Evolutionary conservation across 2,797 vertebrate genomes (phyloP).

Genomic region (Halcyon leucocephala): DNA sequence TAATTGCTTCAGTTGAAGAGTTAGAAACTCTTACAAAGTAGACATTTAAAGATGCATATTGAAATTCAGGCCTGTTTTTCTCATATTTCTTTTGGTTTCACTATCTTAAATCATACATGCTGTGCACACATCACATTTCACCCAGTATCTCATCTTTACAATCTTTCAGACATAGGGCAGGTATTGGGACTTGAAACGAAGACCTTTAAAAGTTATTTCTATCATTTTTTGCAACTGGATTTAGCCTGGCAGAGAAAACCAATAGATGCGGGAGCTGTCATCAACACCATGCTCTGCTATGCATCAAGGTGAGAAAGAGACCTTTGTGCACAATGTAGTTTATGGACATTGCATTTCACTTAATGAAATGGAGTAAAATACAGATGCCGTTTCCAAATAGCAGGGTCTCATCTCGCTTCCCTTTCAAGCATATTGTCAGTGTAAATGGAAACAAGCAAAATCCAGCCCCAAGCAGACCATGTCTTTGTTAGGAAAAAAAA

Average conservation of each 20-base stretch:
- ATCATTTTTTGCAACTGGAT: constrained; percentile 46
- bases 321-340: constrained; percentile 35
- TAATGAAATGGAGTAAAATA: constrained; percentile 61
- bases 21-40: constrained; percentile 30
- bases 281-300: constrained; percentile 24
- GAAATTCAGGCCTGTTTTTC: constrained; percentile 41
- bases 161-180: constrained; percentile 25
- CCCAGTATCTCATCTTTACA: constrained; percentile 50
- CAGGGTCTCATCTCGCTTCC: neutral
- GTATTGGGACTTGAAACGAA: constrained; percentile 43
- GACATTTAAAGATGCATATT: constrained; percentile 19
- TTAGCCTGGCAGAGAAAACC: constrained; percentile 38
- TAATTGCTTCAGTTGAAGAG: constrained; percentile 15
- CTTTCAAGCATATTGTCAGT: neutral
- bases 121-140: constrained; percentile 41
- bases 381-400: neutral
- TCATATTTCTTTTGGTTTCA: constrained; percentile 21
- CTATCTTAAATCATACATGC: constrained; percentile 49
- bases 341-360: constrained; percentile 41
- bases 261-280: constrained; percentile 22
- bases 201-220: constrained; percentile 68
- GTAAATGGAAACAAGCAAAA: constrained; percentile 19
- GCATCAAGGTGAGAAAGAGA: constrained; percentile 47
- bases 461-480: neutral
- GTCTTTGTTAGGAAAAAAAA: neutral